Evolutionary conservation across 2,888 invertebrate genomes (phyloP), one percentile per base, ranked within the genome.

Genomic region (Diloba caeruleocephala): DNA sequence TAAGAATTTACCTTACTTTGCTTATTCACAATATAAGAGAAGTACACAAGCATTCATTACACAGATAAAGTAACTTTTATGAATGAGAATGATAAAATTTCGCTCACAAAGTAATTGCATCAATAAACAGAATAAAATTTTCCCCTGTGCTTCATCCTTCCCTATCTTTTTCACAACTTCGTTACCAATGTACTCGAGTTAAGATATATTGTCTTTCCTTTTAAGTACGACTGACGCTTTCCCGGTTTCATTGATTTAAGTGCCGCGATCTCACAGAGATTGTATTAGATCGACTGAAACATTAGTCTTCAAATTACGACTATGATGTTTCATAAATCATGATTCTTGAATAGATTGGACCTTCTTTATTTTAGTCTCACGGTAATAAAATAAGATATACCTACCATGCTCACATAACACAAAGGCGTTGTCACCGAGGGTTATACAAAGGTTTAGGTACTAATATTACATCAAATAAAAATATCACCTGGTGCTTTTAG

Each of bases 91-190:
- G 58, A 58, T 65, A 67, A 67, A 71, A 71, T 68, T 44, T 59
- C 60, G 49, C 52, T 58, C 54, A 36, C 42, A 54, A 45, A 43
- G 50, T 73, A 73, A 78, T 78, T 66, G 59, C 50, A 71, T 65
- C 60, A 76, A 66, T 74, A 69, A 68, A 67, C 41, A 50, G 42
- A 75, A 69, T 64, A 55, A 53, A 62, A 61, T 65, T 51, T 43
- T 52, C 43, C n/a, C 32, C 46, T 19, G 41, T 39, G 44, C 44
- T 46, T 51, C 62, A 21, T 61, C 37, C 58, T 37, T 34, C 39
- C 44, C 33, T 37, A 41, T 57, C 29, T 52, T 61, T 55, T 63
- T 49, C 34, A 42, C 43, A 56, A 60, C 43, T 64, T 64, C 54
- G 54, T 70, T 67, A 64, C 33, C 28, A 15, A 59, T 53, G 39